Evolutionary conservation across 2,888 invertebrate genomes (phyloP).

Genomic region (Cabera pusaria): DNA sequence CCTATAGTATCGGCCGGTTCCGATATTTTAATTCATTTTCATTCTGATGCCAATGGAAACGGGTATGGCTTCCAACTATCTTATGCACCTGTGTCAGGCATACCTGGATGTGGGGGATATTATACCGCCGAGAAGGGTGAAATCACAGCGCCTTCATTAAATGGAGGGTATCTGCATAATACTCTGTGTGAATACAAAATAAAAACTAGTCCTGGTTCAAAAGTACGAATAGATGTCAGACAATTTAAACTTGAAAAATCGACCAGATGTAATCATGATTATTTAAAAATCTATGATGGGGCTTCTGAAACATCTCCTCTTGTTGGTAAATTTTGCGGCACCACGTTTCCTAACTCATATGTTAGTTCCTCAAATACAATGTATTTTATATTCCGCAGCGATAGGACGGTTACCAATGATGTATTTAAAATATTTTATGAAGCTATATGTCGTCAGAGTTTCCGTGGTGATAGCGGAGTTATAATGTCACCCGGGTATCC

Average conservation of each 20-base stretch:
- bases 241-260: constrained; percentile 86
- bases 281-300: constrained; percentile 86
- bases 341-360: constrained; percentile 80
- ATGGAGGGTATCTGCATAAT: constrained; percentile 81
- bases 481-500: constrained; percentile 91
- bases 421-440: constrained; percentile 65
- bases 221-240: constrained; percentile 85
- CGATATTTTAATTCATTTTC: constrained; percentile 88
- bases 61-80: constrained; percentile 94
- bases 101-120: constrained; percentile 93
- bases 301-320: constrained; percentile 82
- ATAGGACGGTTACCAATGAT: constrained; percentile 48
- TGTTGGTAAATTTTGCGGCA: constrained; percentile 91
- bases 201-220: constrained; percentile 84
- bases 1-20: constrained; percentile 88
- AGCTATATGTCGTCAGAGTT: constrained; percentile 60
- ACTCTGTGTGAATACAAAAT: constrained; percentile 92
- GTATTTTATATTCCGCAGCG: constrained; percentile 79
- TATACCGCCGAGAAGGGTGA: constrained; percentile 85
- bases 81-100: constrained; percentile 87
- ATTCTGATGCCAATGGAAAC: constrained; percentile 87
- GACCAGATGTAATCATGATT: constrained; percentile 85
- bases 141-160: constrained; percentile 85
- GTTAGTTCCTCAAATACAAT: constrained; percentile 83
- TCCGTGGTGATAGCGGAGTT: constrained; percentile 82